Percentiles rank a stretch among this genome's conserved stretches.
These are phyloP conservation scores for Ailuropoda melanoleuca DNA, from an alignment of 2,113 vertebrate genomes.

Conservation along the genomic window DNA sequence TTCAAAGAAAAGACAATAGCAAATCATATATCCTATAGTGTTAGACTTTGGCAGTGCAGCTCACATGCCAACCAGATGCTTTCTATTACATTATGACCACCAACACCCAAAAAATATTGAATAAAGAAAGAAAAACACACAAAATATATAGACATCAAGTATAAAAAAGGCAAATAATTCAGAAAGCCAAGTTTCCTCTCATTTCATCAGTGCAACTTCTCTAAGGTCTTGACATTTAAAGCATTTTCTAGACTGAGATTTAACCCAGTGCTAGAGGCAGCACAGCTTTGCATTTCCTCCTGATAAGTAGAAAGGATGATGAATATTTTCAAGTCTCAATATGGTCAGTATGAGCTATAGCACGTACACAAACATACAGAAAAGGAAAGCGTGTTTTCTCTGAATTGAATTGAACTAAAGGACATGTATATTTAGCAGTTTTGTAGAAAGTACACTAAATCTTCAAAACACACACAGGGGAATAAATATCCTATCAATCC, in stretches of 20 bases:
- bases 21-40: not conserved
- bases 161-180: slow-evolving; percentile 60
- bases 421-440: slow-evolving; percentile 25
- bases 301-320: slow-evolving; percentile 67
- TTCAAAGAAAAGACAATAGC: slow-evolving; percentile 29
- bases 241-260: slow-evolving; percentile 64
- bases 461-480: slow-evolving; percentile 36
- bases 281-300: slow-evolving; percentile 55
- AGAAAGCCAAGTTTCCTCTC: slow-evolving; percentile 59
- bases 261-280: slow-evolving; percentile 62
- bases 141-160: not conserved
- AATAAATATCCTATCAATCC: slow-evolving; percentile 38
- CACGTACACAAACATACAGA: slow-evolving; percentile 27
- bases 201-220: slow-evolving; percentile 74
- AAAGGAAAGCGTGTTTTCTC: slow-evolving; percentile 30
- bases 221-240: slow-evolving; percentile 63
- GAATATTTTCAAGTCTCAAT: slow-evolving; percentile 35
- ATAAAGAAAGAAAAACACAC: slow-evolving; percentile 33
- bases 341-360: slow-evolving; percentile 24
- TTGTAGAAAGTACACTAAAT: slow-evolving; percentile 46
- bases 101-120: not conserved
- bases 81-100: slow-evolving; percentile 17
- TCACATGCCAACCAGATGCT: not conserved
- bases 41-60: not conserved
- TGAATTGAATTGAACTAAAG: not conserved